Conservation (phyloP, 2,113 vertebrate species). For the Esox niger region DNA sequence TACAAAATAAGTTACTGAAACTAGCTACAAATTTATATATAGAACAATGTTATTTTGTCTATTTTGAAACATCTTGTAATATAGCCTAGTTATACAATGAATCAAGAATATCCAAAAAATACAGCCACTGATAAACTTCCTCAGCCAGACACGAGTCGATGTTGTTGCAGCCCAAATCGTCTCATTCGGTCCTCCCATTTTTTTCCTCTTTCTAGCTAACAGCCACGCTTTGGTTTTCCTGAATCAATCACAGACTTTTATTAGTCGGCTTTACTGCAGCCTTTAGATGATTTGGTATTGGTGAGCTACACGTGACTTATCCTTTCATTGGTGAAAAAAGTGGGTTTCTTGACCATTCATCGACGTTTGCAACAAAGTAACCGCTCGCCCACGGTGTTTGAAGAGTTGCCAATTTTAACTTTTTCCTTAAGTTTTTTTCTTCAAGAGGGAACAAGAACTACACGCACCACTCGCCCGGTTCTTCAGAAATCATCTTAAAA, state of each 20-base stretch:
- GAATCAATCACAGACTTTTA: not conserved
- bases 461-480: constrained; percentile 29
- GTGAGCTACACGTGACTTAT: too few species aligned
- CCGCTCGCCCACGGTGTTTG: not conserved
- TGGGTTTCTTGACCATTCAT: not conserved
- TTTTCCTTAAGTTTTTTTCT: not conserved
- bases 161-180: constrained; percentile 1
- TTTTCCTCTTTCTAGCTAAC: constrained; percentile 8
- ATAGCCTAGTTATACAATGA: too few species aligned
- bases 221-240: constrained; percentile 9
- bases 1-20: too few species aligned
- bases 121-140: too few species aligned
- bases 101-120: too few species aligned
- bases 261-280: not conserved
- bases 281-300: too few species aligned
- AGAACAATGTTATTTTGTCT: too few species aligned
- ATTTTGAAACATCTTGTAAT: too few species aligned
- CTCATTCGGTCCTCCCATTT: constrained; percentile 17
- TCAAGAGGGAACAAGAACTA: constrained; percentile 12
- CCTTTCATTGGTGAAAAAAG: too few species aligned
- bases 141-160: not conserved
- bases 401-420: not conserved
- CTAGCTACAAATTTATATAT: too few species aligned
- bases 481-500: not conserved
- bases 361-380: not conserved